Percentiles rank a stretch among this genome's conserved stretches.
Evolutionary conservation across 2,113 vertebrate species (phyloP).

Genomic region (Melospiza melodia): DNA sequence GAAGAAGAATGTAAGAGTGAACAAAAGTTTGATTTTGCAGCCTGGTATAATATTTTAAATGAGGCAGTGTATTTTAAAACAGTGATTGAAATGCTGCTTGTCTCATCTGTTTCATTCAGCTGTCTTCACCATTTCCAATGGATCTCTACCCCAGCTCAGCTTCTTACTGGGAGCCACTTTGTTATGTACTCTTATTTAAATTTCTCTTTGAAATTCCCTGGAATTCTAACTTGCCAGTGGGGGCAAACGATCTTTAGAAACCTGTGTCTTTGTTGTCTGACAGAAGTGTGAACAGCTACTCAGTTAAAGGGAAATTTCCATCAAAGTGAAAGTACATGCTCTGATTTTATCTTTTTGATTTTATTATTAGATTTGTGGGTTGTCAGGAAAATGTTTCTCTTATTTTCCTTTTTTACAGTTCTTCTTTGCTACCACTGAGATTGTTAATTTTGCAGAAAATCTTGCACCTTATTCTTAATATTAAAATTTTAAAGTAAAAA

Average conservation of each 20-base stretch:
- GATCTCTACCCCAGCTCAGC: background rate
- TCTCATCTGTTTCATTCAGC: background rate
- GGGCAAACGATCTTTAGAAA: background rate
- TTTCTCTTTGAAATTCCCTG: background rate
- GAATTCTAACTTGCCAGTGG: background rate
- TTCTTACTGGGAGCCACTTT: background rate
- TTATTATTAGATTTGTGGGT: background rate
- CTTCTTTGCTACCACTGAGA: background rate
- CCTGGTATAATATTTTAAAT: background rate
- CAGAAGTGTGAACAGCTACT: background rate
- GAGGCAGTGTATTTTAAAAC: background rate
- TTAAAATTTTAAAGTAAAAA: background rate
- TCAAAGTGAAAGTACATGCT: background rate
- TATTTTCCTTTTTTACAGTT: background rate
- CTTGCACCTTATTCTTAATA: background rate
- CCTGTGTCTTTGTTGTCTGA: background rate
- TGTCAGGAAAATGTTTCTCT: background rate
- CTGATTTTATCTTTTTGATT: background rate
- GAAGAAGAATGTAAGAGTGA: background rate
- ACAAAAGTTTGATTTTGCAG: background rate
- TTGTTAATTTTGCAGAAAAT: background rate
- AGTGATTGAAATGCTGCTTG: background rate
- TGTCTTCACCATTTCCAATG: background rate
- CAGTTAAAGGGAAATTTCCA: background rate
- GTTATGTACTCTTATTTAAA: background rate